A percentile compares a stretch with the other conserved stretches of the same genome.
phyloP scores from a whole-genome alignment of 2,888 invertebrate species.

The Thalpophila matura region DNA sequence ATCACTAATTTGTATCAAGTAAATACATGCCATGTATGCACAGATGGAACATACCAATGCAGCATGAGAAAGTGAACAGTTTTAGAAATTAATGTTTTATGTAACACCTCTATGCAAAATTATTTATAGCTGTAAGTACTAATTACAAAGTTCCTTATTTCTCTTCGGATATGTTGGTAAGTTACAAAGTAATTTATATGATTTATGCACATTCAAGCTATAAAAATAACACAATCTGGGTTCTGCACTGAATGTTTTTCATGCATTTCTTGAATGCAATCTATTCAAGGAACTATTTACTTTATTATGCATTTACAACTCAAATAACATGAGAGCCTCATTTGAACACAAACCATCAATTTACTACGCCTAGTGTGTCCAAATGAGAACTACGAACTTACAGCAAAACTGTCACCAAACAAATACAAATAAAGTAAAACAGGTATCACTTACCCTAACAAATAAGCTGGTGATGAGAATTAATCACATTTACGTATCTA shows the following conservation, averaged over 20 bases:
- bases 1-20: no score
- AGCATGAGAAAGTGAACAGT: background rate
- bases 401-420: slow-evolving; percentile 8
- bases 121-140: background rate
- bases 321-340: background rate
- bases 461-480: slow-evolving; percentile 7
- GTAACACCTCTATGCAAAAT: background rate
- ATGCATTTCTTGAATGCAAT: slow-evolving; percentile 12
- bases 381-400: background rate
- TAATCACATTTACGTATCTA: slow-evolving; percentile 41
- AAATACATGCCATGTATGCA: no score
- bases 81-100: background rate
- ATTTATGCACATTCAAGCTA: slow-evolving; percentile 1
- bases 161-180: slow-evolving; percentile 20
- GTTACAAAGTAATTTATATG: background rate
- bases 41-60: no score
- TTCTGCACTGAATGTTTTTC: background rate
- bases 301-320: background rate
- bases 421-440: slow-evolving; percentile 3
- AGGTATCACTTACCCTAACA: slow-evolving; percentile 8
- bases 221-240: background rate
- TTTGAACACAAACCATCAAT: background rate
- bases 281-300: background rate
- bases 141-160: slow-evolving; percentile 25
- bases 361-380: no score